Base-by-base conservation (phyloP, 2,888 invertebrate genomes). In the Amblyteles armatorius region DNA sequence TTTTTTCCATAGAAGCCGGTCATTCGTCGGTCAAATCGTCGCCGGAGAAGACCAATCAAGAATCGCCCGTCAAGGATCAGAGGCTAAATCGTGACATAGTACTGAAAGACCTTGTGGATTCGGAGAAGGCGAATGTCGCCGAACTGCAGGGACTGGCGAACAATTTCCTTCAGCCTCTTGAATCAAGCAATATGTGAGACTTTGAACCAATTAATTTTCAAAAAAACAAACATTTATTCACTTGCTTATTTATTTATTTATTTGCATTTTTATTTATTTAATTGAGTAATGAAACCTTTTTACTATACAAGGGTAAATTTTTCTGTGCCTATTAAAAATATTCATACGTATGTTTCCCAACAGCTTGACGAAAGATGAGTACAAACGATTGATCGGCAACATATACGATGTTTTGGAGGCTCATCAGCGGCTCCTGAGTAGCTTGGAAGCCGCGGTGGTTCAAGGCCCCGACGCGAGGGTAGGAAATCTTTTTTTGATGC, bases 401-500 rank as follows among this genome's bases (percentile, higher is more conserved):
- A 96, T 99, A 90, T 96, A 96, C 88, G 98, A 99, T 91, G 96
- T 99, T 77, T 95, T 98, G 87, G 96, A 97, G 92, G 96, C 96
- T 69, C 99, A 99, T 94, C 97, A 97, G 93, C 96, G 96, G 90
- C 95, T 99, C 85, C 94, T 98, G 65, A 94, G 95, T 77, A 95
- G 97, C 84, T 94, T 99, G 86, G 98, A 98, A 94, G 97, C 97
- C 94, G 96, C 97, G 87, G 95, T 95, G 63, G 95, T 96, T 90
- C 95, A 96, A 69, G 96, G 96, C 3, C 94, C 95, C 7, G 97
- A 98, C 87, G 98, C 99, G 93, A 95, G 98, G 90, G 97, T 98
- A 22, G 99, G 99, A 2, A 98, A 98, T 89, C 95, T 99, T 13
- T 99, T 99, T 94, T 94, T 99, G 83, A 97, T 97, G 83, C 96